Base-by-base conservation (phyloP, 2,888 invertebrate genomes). In the Brassicogethes aeneus region DNA sequence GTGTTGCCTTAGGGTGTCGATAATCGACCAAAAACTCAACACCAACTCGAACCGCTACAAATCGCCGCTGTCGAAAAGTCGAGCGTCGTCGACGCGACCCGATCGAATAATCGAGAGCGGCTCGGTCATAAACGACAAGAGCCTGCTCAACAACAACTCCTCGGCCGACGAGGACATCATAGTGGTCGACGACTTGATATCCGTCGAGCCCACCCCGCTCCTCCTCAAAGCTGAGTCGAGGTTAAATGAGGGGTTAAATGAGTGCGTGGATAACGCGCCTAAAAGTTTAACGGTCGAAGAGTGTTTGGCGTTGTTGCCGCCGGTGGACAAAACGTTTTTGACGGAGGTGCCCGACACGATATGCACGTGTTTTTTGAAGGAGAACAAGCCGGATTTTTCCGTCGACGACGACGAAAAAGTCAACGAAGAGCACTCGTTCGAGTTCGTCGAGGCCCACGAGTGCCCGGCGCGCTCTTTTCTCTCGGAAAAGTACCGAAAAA, bases 231-330 rank as follows among this genome's bases (percentile, higher is more conserved):
- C 23, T 5, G 23, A 23, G 10, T 40, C 15, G 44, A 42, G 17
- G 43, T 39, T 23, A 45, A 43, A 23, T 23, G 16, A 16, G 54
- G 56, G 53, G n/a, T n/a, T n/a, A n/a, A n/a, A 42, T 37, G 40
- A 45, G 36, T 42, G 52, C 35, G 43, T 50, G 37, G 45, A 46
- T 7, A 12, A 32, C 32, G 32, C 32, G 13, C 12, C 32, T 3
- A 5, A 13, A 34, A 65, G 70, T 30, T 53, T 74, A 46, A 71
- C 73, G 10, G 71, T 76, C 14, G 76, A 77, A 52, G 77, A 77
- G 46, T 80, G 82, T 42, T 67, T 81, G 52, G 71, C 77, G 15
- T 71, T 74, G 56, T 70, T 85, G 55, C 85, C 85, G 35, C 80
- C 82, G 1, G 62, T 85, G 39, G 77, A 83, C 62, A 64, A 45